These are phyloP conservation scores for Brotula barbata DNA, from an alignment of 2,797 vertebrate species.

Conservation along the genomic window DNA sequence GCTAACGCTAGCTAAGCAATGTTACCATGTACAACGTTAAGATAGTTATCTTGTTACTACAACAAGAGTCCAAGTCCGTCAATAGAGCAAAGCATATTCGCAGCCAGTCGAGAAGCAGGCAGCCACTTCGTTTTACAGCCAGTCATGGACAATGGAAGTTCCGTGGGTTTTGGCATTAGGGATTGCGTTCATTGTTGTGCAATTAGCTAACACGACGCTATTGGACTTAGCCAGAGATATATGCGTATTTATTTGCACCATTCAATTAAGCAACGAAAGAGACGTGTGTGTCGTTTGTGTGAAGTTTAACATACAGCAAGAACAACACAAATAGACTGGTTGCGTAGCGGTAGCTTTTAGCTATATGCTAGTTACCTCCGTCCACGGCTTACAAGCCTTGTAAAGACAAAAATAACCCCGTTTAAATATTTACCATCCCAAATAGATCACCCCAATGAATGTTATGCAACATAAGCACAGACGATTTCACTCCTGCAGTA, in stretches of 20 bases:
- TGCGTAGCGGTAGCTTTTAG: constrained; percentile 15
- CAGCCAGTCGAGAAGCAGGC: neutral
- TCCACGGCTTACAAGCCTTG: constrained; percentile 15
- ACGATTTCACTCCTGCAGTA: too few relatives aligned
- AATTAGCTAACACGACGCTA: constrained; percentile 34
- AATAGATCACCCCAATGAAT: too few relatives aligned
- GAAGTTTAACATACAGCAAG: neutral
- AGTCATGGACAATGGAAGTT: constrained; percentile 1
- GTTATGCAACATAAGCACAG: too few relatives aligned
- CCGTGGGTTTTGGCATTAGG: constrained; percentile 12
- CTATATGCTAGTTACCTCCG: constrained; percentile 37
- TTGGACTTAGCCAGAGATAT: constrained; percentile 13
- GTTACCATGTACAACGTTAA: constrained; percentile 43
- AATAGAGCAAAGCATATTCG: neutral
- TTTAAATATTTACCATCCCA: too few relatives aligned
- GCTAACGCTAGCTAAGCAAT: constrained; percentile 64
- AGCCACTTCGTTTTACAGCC: neutral
- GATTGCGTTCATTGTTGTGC: constrained; percentile 59
- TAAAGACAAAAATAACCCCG: too few relatives aligned
- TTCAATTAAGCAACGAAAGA: neutral
- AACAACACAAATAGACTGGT: neutral
- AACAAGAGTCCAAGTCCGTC: neutral
- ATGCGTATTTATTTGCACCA: neutral
- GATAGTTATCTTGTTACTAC: constrained; percentile 36
- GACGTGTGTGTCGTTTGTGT: neutral